A percentile compares a stretch with the other conserved stretches of the same genome.
Evolutionary conservation across 2,797 vertebrate genomes (phyloP).

Genomic region (Pipistrellus kuhlii): DNA sequence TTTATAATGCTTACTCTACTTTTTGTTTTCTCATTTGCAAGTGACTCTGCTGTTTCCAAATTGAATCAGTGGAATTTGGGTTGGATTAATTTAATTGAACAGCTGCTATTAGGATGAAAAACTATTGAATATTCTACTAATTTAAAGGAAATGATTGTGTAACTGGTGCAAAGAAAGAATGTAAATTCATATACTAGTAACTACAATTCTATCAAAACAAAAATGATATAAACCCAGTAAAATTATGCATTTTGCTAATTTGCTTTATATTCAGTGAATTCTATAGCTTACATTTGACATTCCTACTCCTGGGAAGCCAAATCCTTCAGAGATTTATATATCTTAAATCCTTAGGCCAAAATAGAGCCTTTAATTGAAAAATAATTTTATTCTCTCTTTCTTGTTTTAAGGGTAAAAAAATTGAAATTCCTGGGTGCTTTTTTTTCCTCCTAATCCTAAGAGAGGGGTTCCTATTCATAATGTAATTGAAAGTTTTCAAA

Average conservation of each 20-base stretch:
- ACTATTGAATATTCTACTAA: neutral
- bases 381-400: constrained; percentile 78
- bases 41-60: neutral
- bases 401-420: constrained; percentile 78
- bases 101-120: neutral
- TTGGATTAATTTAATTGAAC: constrained; percentile 34
- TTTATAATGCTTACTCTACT: neutral
- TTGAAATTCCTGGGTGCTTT: constrained; percentile 71
- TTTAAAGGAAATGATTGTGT: neutral
- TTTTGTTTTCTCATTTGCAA: constrained; percentile 24
- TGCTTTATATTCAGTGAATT: constrained; percentile 75
- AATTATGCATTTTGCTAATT: constrained; percentile 65
- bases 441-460: constrained; percentile 76
- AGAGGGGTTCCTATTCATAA: constrained; percentile 80
- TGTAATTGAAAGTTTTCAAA: constrained; percentile 82
- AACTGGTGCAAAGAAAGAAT: neutral
- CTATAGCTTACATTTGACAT: constrained; percentile 76
- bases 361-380: constrained; percentile 81
- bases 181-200: neutral
- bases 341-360: constrained; percentile 81
- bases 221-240: neutral
- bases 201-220: constrained; percentile 22
- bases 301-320: constrained; percentile 65
- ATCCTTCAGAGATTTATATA: constrained; percentile 76
- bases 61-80: neutral